phyloP scores from a whole-genome alignment of 2,797 vertebrate genomes.

The Danio jaintianensis region DNA sequence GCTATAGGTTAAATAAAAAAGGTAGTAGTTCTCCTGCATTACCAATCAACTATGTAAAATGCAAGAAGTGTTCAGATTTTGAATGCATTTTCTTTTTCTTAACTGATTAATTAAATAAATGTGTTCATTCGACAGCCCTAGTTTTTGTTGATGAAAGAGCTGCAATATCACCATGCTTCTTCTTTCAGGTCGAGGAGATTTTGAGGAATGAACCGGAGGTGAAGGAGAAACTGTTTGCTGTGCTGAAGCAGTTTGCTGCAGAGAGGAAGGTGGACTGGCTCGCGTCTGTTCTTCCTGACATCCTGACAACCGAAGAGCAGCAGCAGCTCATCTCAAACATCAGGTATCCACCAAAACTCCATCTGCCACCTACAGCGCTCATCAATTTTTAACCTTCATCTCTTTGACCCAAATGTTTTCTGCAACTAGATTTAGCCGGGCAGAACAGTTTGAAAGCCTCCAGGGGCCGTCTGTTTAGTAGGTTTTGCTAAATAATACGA shows the following conservation, averaged over 20 bases:
- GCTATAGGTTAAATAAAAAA: too few relatives aligned
- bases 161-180: background rate
- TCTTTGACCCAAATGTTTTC: conserved; percentile 51
- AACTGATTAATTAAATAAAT: too few relatives aligned
- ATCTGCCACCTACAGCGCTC: conserved; percentile 32
- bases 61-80: too few relatives aligned
- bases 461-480: conserved; percentile 39
- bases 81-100: too few relatives aligned
- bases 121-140: too few relatives aligned
- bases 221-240: conserved; percentile 88
- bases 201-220: conserved; percentile 85
- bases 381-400: conserved; percentile 54
- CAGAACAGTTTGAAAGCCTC: conserved; percentile 28
- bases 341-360: conserved; percentile 80
- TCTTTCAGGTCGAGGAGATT: conserved; percentile 87
- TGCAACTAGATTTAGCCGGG: conserved; percentile 21
- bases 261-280: conserved; percentile 91
- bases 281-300: conserved; percentile 85
- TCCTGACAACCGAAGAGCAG: conserved; percentile 85
- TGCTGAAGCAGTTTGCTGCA: conserved; percentile 91
- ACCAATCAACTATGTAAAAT: too few relatives aligned
- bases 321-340: conserved; percentile 90
- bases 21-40: too few relatives aligned
- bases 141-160: background rate
- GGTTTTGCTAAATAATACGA: background rate